Conservation (phyloP, 2,797 vertebrate species). For the Malacoraja senta region DNA sequence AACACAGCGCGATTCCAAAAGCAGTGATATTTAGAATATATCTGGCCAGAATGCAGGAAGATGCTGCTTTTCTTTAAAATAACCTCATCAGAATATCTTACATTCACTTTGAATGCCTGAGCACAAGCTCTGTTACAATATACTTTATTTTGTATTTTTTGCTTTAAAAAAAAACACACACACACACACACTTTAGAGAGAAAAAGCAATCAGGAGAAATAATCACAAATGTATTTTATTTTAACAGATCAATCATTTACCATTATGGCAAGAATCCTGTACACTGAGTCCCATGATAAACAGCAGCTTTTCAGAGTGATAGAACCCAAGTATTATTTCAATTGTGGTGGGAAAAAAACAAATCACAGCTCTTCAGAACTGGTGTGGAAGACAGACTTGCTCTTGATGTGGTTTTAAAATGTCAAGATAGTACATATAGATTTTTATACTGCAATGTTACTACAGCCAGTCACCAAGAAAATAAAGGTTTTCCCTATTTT, state of each 20-base stretch:
- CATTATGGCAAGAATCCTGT: constrained; percentile 69
- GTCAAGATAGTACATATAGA: constrained; percentile 49
- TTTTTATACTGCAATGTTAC: constrained; percentile 60
- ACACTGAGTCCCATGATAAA: constrained; percentile 68
- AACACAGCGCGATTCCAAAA: too few species aligned
- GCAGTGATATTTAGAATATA: too few species aligned
- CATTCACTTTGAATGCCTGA: too few species aligned
- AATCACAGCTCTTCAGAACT: constrained; percentile 57
- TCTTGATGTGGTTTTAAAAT: constrained; percentile 63
- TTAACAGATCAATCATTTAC: constrained; percentile 69
- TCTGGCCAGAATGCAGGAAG: too few species aligned
- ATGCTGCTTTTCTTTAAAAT: too few species aligned
- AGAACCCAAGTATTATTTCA: constrained; percentile 51
- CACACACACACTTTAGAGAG: neutral
- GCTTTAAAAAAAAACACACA: neutral
- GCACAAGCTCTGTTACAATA: too few species aligned
- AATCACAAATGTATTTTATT: constrained; percentile 83
- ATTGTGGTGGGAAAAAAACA: constrained; percentile 56
- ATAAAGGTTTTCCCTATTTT: constrained; percentile 39
- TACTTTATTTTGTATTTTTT: neutral
- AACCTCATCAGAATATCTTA: too few species aligned
- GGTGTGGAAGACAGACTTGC: constrained; percentile 62
- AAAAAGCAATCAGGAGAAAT: constrained; percentile 65
- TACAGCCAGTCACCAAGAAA: constrained; percentile 55
- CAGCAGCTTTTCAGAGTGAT: constrained; percentile 62